Evolutionary conservation across 2,888 invertebrate species (phyloP).

Genomic region (Rhagonycha lutea): DNA sequence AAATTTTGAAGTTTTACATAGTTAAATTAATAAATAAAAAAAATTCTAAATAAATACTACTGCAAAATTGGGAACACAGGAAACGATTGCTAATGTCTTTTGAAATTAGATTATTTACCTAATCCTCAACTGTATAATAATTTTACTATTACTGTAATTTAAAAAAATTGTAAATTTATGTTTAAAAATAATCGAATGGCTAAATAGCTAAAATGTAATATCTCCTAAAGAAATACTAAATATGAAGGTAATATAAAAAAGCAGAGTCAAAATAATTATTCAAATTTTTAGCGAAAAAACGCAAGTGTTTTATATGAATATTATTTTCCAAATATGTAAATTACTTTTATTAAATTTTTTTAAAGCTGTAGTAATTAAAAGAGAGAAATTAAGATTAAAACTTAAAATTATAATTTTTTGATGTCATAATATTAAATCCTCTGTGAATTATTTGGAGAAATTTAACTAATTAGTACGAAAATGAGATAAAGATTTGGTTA

Average conservation of each 20-base stretch:
- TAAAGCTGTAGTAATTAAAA: background rate
- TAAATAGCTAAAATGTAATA: background rate
- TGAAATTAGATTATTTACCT: no score
- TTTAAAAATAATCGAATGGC: no score
- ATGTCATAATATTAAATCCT: background rate
- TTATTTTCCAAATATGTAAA: background rate
- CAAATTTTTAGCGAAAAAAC: background rate
- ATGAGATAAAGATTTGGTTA: constrained; percentile 3
- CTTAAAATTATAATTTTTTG: background rate
- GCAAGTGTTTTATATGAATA: background rate
- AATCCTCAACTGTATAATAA: no score
- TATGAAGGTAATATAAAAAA: background rate
- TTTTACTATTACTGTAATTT: no score
- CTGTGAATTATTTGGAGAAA: background rate
- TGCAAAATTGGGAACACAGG: no score
- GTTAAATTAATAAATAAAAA: no score
- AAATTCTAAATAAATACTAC: no score
- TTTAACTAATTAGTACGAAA: background rate
- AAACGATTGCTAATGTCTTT: no score
- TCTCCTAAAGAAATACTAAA: background rate
- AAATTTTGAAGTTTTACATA: no score
- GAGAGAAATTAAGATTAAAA: background rate
- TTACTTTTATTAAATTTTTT: background rate
- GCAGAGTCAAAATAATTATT: background rate
- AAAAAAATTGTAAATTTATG: no score